phyloP scores from a whole-genome alignment of 1,140 invertebrate genomes.

The Amphibalanus amphitrite region DNA sequence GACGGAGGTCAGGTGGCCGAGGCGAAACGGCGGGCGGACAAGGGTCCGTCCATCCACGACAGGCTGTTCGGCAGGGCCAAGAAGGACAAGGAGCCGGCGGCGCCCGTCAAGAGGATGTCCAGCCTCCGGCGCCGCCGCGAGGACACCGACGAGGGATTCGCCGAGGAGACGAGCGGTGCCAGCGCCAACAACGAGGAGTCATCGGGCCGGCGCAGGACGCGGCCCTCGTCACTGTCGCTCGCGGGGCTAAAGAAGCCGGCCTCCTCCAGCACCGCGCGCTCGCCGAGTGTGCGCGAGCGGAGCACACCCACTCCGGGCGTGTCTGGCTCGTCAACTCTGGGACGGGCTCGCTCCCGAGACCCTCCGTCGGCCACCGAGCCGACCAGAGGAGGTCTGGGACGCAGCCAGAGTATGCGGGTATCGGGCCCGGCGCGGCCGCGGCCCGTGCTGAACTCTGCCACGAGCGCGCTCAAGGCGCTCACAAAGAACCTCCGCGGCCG shows the following conservation, averaged over 20 bases:
- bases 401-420: background rate
- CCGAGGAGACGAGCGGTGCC: background rate
- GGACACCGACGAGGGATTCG: constrained; percentile 13
- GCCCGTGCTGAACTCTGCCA: background rate
- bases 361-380: background rate
- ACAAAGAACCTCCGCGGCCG: background rate
- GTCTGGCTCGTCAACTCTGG: background rate
- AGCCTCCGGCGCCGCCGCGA: constrained; percentile 14
- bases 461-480: background rate
- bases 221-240: background rate
- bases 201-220: background rate
- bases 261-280: background rate
- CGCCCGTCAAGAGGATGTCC: constrained; percentile 7
- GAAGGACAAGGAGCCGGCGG: constrained; percentile 10
- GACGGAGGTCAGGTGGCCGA: constrained; percentile 29
- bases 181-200: constrained; percentile 5
- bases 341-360: background rate
- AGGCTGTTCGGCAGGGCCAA: constrained; percentile 12
- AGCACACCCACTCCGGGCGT: background rate
- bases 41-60: constrained; percentile 4
- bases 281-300: background rate
- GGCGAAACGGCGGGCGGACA: constrained; percentile 9
- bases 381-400: background rate
- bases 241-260: background rate
- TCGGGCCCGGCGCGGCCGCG: background rate